phyloP scores from a whole-genome alignment of 35 echinoderm and acorn worm genomes.

The Ophioderma brevispina region DNA sequence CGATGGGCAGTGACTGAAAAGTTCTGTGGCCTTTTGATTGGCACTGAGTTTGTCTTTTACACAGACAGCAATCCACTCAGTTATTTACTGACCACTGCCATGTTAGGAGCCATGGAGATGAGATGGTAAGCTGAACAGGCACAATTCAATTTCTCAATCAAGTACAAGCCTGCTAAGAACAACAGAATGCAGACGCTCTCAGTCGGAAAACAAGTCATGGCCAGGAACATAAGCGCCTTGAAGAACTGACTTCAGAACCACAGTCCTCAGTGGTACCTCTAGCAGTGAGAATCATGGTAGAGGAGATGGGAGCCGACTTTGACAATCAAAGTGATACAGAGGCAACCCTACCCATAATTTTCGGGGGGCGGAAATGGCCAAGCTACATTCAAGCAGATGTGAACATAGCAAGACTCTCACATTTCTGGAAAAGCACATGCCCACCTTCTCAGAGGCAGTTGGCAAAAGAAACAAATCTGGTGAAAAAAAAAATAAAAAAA shows the following conservation, averaged over 20 bases:
- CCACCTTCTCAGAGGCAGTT: neutral
- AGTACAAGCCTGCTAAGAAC: slow-evolving; percentile 44
- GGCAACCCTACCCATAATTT: neutral
- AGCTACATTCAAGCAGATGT: no score
- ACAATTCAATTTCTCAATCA: slow-evolving; percentile 49
- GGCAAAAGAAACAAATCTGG: neutral
- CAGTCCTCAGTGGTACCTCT: neutral
- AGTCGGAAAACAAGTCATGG: slow-evolving; percentile 16
- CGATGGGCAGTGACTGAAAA: slow-evolving; percentile 76
- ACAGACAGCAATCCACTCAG: slow-evolving; percentile 78
- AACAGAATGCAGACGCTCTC: slow-evolving; percentile 62
- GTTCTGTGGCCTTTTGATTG: slow-evolving; percentile 62
- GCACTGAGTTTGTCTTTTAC: slow-evolving; percentile 47
- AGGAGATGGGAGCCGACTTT: neutral
- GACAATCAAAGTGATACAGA: neutral
- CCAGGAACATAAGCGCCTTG: neutral
- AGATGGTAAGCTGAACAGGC: slow-evolving; percentile 66
- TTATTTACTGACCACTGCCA: slow-evolving; percentile 57
- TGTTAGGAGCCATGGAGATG: slow-evolving; percentile 56
- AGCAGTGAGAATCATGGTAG: neutral
- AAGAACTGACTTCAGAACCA: neutral
- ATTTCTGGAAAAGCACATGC: neutral
- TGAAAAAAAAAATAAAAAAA: slow-evolving; percentile 46
- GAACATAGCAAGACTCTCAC: neutral
- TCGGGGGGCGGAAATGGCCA: neutral